Evolutionary conservation across 2,888 invertebrate species (phyloP).

Genomic region (Zonitis immaculata): DNA sequence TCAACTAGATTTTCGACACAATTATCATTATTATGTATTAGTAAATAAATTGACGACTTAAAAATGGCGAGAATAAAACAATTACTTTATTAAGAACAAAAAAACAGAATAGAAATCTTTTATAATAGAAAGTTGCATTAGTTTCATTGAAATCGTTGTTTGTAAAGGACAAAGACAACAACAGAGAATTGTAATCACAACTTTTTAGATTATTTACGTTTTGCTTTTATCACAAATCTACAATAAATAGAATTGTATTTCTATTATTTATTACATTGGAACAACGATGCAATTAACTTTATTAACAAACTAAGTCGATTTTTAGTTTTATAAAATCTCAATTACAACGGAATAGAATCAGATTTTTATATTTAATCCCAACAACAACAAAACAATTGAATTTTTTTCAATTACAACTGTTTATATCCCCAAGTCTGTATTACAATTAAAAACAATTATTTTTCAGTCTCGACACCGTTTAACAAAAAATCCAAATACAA

Average conservation of each 20-base stretch:
- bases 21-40: too few relatives aligned
- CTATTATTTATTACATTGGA: neutral
- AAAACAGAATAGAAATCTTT: too few relatives aligned
- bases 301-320: too few relatives aligned
- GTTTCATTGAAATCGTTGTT: too few relatives aligned
- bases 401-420: constrained; percentile 29
- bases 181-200: neutral
- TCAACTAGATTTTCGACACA: neutral
- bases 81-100: too few relatives aligned
- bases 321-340: constrained; percentile 14
- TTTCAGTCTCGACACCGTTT: constrained; percentile 9
- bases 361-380: neutral
- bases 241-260: neutral
- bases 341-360: constrained; percentile 3
- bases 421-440: constrained; percentile 25
- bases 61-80: too few relatives aligned
- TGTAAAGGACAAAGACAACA: too few relatives aligned
- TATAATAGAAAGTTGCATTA: too few relatives aligned
- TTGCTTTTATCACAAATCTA: neutral
- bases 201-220: neutral
- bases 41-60: neutral
- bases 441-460: constrained; percentile 33
- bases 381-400: constrained; percentile 1
- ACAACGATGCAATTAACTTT: neutral
- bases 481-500: too few relatives aligned